Evolutionary conservation across 2,113 vertebrate genomes (phyloP), one percentile per base, ranked within the genome.

Genomic region (Megalops atlanticus): DNA sequence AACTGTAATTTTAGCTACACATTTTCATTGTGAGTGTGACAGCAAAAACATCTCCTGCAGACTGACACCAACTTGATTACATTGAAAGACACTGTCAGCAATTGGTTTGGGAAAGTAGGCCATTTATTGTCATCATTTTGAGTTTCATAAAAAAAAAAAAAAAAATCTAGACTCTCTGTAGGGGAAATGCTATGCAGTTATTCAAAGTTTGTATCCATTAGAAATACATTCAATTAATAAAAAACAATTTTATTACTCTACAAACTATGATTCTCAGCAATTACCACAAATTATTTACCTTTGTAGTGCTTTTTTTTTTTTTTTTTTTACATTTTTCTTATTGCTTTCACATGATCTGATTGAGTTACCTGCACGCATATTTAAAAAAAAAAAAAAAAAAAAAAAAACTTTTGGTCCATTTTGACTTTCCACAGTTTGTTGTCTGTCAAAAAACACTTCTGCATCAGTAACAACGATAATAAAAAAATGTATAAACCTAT

Each of bases 191-290:
- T 82, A 81, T 84, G 82, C 91, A 91, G 84, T 80, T 78, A 77
- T 86, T 84, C 84, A 84, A 82, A 85, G 82, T 31, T 85, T 88
- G 84, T 88, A 88, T 90, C 85, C 84, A 89, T 89, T 84, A 89
- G 86, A 91, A 91, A 92, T 91, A 92, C 90, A 93, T 91, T 92
- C 91, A 89, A 82, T 91, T 91, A 89, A 85, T 85, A 89, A 88
- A 87, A 43, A 21, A 36, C n/a, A 76, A 2, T 68, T 68, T 39
- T 24, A 84, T 81, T 82, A 83, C 81, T 86, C 88, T 86, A 83
- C 64, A 87, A 87, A 86, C 79, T 80, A 68, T 64, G 81, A 76
- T 84, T 74, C 78, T 85, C 83, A 81, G 76, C 82, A 38, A 31
- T 80, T 77, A 88, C 88, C 87, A 83, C 78, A 82, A 84, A 80